Percentiles rank a stretch among this genome's conserved stretches.
phyloP scores from a whole-genome alignment of 1,140 invertebrate species.

The Trinorchestia longiramus region DNA sequence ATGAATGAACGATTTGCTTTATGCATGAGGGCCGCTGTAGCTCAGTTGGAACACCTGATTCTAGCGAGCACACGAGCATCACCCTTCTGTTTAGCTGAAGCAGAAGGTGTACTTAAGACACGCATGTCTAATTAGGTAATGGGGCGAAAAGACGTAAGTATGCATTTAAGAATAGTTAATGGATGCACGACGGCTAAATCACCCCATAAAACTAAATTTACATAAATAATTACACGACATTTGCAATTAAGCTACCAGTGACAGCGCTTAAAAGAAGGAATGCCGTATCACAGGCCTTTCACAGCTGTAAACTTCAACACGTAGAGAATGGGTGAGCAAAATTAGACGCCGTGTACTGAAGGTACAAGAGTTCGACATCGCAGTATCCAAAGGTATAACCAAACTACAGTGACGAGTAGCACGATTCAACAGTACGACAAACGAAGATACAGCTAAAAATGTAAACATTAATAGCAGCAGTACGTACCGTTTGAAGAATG shows the following conservation, averaged over 20 bases:
- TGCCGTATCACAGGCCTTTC: neutral
- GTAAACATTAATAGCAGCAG: neutral
- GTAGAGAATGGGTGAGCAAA: neutral
- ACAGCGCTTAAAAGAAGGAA: neutral
- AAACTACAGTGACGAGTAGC: neutral
- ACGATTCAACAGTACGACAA: neutral
- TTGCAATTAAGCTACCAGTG: neutral
- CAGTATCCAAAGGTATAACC: neutral
- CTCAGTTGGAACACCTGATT: neutral
- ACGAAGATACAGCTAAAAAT: neutral
- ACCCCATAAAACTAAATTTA: neutral
- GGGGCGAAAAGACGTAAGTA: neutral
- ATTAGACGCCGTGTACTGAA: neutral
- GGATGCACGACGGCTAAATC: neutral
- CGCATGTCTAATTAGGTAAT: neutral
- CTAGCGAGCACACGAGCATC: neutral
- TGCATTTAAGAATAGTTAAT: neutral
- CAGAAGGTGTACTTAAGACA: neutral
- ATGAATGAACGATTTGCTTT: neutral
- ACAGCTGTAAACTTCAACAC: neutral
- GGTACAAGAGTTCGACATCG: neutral
- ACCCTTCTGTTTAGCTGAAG: neutral
- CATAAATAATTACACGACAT: neutral
- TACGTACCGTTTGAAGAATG: neutral
- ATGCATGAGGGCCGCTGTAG: neutral